Evolutionary conservation across 2,888 invertebrate species (phyloP), one percentile per base, ranked within the genome.

Genomic region (Eupithecia tripunctaria): DNA sequence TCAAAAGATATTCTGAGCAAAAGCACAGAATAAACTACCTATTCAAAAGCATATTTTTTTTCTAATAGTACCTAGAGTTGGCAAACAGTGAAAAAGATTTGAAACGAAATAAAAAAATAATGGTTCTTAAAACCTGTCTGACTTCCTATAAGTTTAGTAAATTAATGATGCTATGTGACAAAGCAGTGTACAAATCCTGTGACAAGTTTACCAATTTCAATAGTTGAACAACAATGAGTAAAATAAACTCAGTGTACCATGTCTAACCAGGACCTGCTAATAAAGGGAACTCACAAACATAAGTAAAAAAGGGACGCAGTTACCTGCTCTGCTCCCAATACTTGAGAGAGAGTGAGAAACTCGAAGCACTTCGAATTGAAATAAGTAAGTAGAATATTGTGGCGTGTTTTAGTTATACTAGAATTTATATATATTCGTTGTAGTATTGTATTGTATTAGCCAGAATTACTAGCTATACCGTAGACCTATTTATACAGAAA

Each of bases 231-330:
- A 79, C 73, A 81, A 78, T 75, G 56, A 78, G 68, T 78, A 78
- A 79, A 73, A 72, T 64, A 59, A 43, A 25, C n/a, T n/a, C 56
- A 62, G 62, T 67, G 70, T 64, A 43, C 80, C 78, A 79, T 77
- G 80, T 76, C 78, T 78, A 73, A 75, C 77, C 80, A 81, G 82
- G 83, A 83, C 81, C 76, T 77, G 77, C 75, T 74, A 75, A 78
- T 78, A 77, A 78, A 87, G 84, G 86, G 85, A 83, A 82, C 85
- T 86, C 84, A 84, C 85, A 84, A 87, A 84, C 82, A 82, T 78
- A 80, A 77, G 82, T 84, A 90, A 91, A 92, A 41, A 92, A 92
- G 91, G 84, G 91, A 88, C 88, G 87, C 84, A 83, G 87, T 88
- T 93, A 93, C 92, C 92, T 92, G 92, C 89, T 86, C 83, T 79